Base-by-base conservation (phyloP, 1,140 invertebrate genomes). In the Manduca sexta region DNA sequence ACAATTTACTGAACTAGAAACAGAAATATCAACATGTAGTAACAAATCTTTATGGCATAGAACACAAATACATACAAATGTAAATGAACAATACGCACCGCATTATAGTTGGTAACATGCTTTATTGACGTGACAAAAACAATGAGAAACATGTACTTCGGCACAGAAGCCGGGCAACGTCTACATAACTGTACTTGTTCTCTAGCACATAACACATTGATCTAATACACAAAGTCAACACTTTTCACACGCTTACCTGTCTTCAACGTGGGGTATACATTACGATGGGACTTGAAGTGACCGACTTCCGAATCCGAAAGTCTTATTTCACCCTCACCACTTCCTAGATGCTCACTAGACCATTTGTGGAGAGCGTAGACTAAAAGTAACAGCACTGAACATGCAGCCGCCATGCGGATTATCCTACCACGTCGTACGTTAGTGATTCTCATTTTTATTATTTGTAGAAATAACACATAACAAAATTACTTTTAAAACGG, bases 381-480 rank as follows among this genome's bases (percentile, higher is more conserved):
- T 47, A 82, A 68, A 62, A 81, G 29, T 45, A 83, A 51, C 33
- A 83, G 44, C 52, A 84, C 61, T 10, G 58, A 63, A 57, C 72
- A 78, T 6, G 64, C 58, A 14, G 43, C 57, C 4, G 53, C 55
- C 49, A 81, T 74, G 39, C 81, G 77, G 45, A 70, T 52, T 45
- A 84, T 83, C 47, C 81, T 71, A 17, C 81, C 79, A 17, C 75
- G 61, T 70, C 81, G 75, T 14, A 84, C 48, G 45, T 84, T 84
- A 45, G 81, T 84, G 37, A 84, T 80, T 34, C 77, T 73, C 81
- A 84, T 84, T 69, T 68, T 74, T 40, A 16, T 30, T 33, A 3
- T 63, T 48, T 41, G 43, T 46, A 53, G 3, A 40, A 33, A 17
- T 48, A 18, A 44, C 41, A 42, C 58, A 65, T 58, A 53, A 61